Percentiles rank a stretch among this genome's conserved stretches.
Evolutionary conservation across 2,888 invertebrate genomes (phyloP).

Genomic region (Synergus gifuensis): DNA sequence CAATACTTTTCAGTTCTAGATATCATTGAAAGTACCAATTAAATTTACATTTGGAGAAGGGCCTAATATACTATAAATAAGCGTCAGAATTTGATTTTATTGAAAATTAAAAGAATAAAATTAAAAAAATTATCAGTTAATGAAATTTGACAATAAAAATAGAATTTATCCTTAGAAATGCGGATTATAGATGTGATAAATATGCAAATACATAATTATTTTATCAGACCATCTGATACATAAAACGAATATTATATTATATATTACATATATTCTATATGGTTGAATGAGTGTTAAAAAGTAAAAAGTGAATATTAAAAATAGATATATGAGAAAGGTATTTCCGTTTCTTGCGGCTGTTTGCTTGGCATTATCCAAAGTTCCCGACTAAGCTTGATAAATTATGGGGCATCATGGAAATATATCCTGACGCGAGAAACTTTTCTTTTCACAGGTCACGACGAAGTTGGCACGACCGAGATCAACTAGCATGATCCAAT

Average conservation of each 20-base stretch:
- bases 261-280: too few species aligned
- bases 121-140: not conserved
- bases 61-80: not conserved
- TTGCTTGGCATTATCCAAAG: constrained; percentile 28
- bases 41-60: not conserved
- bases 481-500: constrained; percentile 61
- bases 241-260: too few species aligned
- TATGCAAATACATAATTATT: not conserved
- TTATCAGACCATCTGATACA: not conserved
- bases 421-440: constrained; percentile 33
- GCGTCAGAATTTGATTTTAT: too few species aligned
- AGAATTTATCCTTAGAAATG: not conserved
- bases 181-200: not conserved
- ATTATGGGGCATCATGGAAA: constrained; percentile 42
- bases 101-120: too few species aligned
- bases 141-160: not conserved
- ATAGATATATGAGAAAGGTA: constrained; percentile 45
- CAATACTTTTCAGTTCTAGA: not conserved
- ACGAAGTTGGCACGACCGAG: constrained; percentile 30
- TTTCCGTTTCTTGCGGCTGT: constrained; percentile 41
- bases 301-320: not conserved
- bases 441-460: constrained; percentile 44
- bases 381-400: constrained; percentile 38
- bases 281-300: not conserved
- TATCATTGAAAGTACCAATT: too few species aligned